Base-by-base conservation (phyloP, 2,888 invertebrate genomes). In the Priocnemis perturbator region DNA sequence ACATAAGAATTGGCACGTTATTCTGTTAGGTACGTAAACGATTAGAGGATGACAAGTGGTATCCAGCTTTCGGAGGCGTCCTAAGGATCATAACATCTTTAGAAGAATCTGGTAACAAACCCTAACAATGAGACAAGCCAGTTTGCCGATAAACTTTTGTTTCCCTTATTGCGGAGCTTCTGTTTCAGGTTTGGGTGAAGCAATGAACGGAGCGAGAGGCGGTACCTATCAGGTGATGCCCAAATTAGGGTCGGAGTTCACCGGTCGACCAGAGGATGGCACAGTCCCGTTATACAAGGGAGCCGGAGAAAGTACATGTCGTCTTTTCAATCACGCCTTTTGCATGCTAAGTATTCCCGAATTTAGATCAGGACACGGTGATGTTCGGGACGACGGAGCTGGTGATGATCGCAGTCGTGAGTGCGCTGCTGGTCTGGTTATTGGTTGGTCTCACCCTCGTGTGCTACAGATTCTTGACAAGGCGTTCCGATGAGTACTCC, bases 31-130 rank as follows among this genome's bases (percentile, higher is more conserved):
- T 92, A 2, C 77, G 90, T 9, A 91, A 91, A 0, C 93, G 91
- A 81, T 89, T 93, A 19, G 89, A 90, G 59, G 93, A 93, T 77
- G 92, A 93, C 7, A 90, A 91, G 67, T 90, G 93, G 77, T 94
- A 93, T 79, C 89, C 92, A 3, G 92, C 90, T 3, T 89, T 92
- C 7, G 91, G 90, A 3, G 90, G 90, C 71, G 89, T 92, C 0
- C 84, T 92, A 0, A 85, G 89, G 68, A 86, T 91, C 19, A 83
- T 89, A 37, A 86, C 88, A 53, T 89, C 90, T 0, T 79, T 91
- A 63, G 88, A 86, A 74, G 74, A 85, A 65, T 66, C 83, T 68
- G 89, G 90, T 85, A 37, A 5, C 14, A 73, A 63, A 9, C 26
- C 50, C 56, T 48, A 9, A 37, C 37, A 37, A 37, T 44, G 53